Base-by-base conservation (phyloP, 1,140 invertebrate genomes). In the Papilio polyxenes region DNA sequence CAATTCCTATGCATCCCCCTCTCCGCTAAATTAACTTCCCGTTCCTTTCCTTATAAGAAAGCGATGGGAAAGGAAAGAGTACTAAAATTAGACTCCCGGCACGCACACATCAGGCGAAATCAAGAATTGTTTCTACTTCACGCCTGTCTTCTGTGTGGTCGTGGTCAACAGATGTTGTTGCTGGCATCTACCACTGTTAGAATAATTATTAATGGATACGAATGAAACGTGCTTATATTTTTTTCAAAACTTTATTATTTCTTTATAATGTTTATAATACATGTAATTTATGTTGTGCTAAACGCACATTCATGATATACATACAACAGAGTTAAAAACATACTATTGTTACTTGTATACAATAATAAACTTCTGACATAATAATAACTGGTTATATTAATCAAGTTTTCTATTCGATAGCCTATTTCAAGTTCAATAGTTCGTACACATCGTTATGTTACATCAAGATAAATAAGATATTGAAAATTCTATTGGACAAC, bases 291-390 rank as follows among this genome's bases (percentile, higher is more conserved):
- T 92, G 89, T 88, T 82, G 86, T 85, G 87, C 91, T 82, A 81
- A 83, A 83, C 83, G 88, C 91, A 89, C 87, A 87, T 83, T 89
- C 86, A 86, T 91, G 84, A 91, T 94, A 91, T 93, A 92, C 91
- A 92, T 93, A 93, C 92, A 93, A 93, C 92, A 92, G 92, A 87
- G 91, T 89, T 89, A 89, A 89, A 88, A 89, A 88, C 89, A 88
- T 89, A 88, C 89, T 92, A 92, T 93, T 92, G 89, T 92, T 92
- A 92, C 82, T 91, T 92, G 91, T 92, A 92, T 92, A 93, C 91
- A 93, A 93, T 92, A 92, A 93, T 93, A 93, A 93, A 93, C 92
- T 92, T 92, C 90, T 87, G 89, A 92, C 89, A 91, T 92, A 91
- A 90, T 90, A 87, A 90, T 94, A 94, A 94, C 92, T 93, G 88